Evolutionary conservation across 2,113 vertebrate genomes (phyloP), one percentile per base, ranked within the genome.

Genomic region (Elephantulus edwardii): DNA sequence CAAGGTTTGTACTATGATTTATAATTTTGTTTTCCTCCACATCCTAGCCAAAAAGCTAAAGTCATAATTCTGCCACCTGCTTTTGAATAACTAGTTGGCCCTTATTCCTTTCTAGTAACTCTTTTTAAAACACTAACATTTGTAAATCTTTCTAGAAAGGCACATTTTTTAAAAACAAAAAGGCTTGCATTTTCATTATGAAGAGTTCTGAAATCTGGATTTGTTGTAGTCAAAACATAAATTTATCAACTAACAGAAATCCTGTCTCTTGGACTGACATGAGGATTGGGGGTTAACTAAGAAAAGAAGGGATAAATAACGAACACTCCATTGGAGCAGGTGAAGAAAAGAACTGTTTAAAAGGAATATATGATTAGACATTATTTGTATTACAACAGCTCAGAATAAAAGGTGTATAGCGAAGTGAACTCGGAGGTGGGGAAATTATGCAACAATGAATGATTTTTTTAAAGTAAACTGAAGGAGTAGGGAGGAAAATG

Each of bases 71-170:
- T 81, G 48, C 14, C 83, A 90, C n/a, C 35, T 86, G 66, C 20
- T 93, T 90, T 80, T 52, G 11, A 24, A 17, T 89, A 52, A 75
- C 82, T 80, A 80, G 14, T 80, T 92, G 66, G 35, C 16, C 35
- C 13, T 79, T 66, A 60, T 70, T 80, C 16, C 33, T 88, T 83
- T 4, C 80, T 64, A 66, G 42, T 68, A 82, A 68, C 14, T 40
- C 68, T 90, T 88, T 77, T 56, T 68, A 80, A 89, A 93, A 89
- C 46, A 71, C 14, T 58, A 52, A 58, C 9, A 52, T 83, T 92
- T 93, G 70, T 56, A 93, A 89, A 90, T 78, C 52, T n/a, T n/a
- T n/a, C n/a, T 88, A 74, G 46, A 86, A 91, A 95, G 86, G 17
- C 5, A 83, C 8, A 75, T 75, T 74, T 46, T 62, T 76, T 64